A percentile compares a stretch with the other conserved stretches of the same genome.
Conservation (phyloP, 1,140 invertebrate genomes). For the Metopolophium dirhodum region DNA sequence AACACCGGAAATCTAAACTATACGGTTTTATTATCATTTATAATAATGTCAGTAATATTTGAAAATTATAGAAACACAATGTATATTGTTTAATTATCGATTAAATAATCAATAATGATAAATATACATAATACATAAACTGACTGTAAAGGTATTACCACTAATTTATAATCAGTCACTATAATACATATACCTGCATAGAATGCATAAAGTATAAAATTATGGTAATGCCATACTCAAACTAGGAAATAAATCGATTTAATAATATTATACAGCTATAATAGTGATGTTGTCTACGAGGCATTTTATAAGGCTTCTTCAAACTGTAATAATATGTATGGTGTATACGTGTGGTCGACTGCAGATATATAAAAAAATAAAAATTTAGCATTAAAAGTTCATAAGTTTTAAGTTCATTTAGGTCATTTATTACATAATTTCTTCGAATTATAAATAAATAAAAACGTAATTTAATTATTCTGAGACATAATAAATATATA, state of each 20-base stretch:
- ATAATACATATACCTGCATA: neutral
- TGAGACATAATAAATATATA: neutral
- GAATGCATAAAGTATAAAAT: neutral
- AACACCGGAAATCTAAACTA: too few species aligned
- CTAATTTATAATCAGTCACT: neutral
- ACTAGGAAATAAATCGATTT: neutral
- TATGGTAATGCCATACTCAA: neutral
- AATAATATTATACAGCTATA: neutral
- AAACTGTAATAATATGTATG: neutral
- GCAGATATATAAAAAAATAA: neutral
- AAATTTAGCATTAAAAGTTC: neutral
- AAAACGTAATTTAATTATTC: neutral
- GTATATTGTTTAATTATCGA: neutral
- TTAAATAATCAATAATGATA: neutral
- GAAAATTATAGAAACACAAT: neutral
- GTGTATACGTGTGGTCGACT: neutral
- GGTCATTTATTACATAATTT: neutral
- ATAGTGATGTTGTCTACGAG: neutral
- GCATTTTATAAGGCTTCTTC: neutral
- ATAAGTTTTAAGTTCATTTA: neutral
- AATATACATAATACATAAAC: neutral
- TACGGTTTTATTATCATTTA: neutral
- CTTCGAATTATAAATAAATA: neutral
- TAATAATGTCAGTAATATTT: neutral
- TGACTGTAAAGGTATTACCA: neutral